These are phyloP conservation scores for Alexandromys fortis DNA, from an alignment of 2,113 vertebrate genomes.

Conservation along the genomic window DNA sequence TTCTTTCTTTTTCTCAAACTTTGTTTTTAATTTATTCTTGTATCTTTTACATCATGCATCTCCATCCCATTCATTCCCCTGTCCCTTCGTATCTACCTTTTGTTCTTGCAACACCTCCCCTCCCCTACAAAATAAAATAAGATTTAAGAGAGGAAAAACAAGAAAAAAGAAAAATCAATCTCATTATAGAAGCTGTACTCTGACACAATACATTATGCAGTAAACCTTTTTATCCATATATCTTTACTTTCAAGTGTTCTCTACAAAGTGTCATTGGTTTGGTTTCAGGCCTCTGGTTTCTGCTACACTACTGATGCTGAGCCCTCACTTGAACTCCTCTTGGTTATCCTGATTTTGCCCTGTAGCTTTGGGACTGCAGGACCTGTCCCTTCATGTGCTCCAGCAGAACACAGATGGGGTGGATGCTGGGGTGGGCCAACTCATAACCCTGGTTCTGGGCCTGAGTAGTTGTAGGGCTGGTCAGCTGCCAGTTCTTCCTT, in stretches of 20 bases:
- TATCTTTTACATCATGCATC: neutral
- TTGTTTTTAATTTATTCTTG: neutral
- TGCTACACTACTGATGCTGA: neutral
- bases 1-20: neutral
- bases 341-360: neutral
- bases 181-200: neutral
- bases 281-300: neutral
- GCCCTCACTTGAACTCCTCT: neutral
- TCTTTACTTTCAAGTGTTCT: neutral
- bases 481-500: neutral
- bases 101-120: neutral
- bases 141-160: neutral
- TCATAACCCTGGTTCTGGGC: neutral
- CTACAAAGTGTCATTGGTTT: neutral
- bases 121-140: neutral
- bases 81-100: neutral
- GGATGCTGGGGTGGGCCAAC: neutral
- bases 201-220: neutral
- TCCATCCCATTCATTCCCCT: neutral
- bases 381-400: neutral
- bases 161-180: neutral
- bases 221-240: neutral
- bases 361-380: neutral
- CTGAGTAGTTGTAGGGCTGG: neutral
- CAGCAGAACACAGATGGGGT: neutral